A percentile compares a stretch with the other conserved stretches of the same genome.
Conservation (phyloP, 1,140 invertebrate genomes). For the Caenorhabditis brenneri region DNA sequence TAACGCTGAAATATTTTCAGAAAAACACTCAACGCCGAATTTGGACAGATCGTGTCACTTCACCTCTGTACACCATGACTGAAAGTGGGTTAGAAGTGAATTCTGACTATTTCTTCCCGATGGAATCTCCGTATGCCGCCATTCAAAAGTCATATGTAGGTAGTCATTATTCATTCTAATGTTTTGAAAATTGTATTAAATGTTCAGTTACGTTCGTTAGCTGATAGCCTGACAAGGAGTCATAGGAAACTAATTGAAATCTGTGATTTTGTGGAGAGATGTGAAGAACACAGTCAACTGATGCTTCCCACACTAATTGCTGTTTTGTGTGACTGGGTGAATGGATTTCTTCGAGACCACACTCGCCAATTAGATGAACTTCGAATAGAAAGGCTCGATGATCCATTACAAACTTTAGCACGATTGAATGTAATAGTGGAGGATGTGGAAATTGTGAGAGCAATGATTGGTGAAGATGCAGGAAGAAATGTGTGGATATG, state of each 20-base stretch:
- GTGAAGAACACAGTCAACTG: constrained; percentile 30
- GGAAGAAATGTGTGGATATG: constrained; percentile 4
- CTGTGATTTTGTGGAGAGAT: constrained; percentile 17
- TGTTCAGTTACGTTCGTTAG: neutral
- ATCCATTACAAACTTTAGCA: neutral
- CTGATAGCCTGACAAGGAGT: neutral
- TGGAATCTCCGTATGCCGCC: neutral
- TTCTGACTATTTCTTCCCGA: constrained; percentile 9
- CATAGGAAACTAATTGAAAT: neutral
- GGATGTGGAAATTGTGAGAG: constrained; percentile 3
- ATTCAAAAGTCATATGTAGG: constrained; percentile 23
- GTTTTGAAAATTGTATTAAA: neutral
- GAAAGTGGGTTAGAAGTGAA: constrained; percentile 19
- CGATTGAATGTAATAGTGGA: neutral
- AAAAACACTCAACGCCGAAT: constrained; percentile 6
- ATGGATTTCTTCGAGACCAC: constrained; percentile 10
- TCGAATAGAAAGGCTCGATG: neutral
- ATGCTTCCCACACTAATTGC: constrained; percentile 8
- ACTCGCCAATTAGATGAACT: neutral
- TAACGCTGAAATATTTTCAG: neutral
- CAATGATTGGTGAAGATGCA: neutral
- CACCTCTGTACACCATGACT: neutral
- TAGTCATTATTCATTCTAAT: neutral
- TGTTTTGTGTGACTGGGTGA: constrained; percentile 5
- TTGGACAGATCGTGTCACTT: neutral